Evolutionary conservation across 2,888 invertebrate species (phyloP).

Genomic region (Apamea monoglypha): DNA sequence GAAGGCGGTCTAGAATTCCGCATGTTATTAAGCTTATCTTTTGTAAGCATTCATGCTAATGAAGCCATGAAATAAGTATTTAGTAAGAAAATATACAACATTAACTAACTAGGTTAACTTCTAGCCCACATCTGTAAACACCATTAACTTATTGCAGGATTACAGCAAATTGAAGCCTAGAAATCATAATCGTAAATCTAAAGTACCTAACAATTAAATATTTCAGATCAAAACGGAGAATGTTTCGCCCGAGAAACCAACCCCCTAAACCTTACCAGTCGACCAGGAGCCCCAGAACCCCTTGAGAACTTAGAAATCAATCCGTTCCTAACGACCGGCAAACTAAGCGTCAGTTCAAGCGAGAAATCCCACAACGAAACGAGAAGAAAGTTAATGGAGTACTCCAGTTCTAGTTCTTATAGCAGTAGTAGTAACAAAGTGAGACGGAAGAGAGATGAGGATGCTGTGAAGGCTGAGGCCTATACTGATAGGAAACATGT

Average conservation of each 20-base stretch:
- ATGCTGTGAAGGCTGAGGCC: slow-evolving; percentile 93
- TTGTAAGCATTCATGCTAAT: too few species aligned
- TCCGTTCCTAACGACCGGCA: slow-evolving; percentile 81
- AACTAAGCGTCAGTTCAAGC: slow-evolving; percentile 80
- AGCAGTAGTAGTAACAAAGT: slow-evolving; percentile 80
- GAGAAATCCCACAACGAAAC: slow-evolving; percentile 82
- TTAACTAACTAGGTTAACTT: too few species aligned
- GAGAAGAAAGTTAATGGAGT: slow-evolving; percentile 73
- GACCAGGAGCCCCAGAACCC: slow-evolving; percentile 85
- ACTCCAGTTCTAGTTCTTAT: slow-evolving; percentile 71
- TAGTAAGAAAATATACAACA: too few species aligned
- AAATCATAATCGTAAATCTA: too few species aligned
- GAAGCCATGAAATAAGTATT: too few species aligned
- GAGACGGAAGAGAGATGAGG: slow-evolving; percentile 92
- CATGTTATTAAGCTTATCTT: too few species aligned
- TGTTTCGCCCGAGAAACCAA: slow-evolving; percentile 92
- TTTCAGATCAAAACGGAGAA: slow-evolving; percentile 91
- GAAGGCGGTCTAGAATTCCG: too few species aligned
- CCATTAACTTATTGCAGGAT: too few species aligned
- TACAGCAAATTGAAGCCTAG: too few species aligned
- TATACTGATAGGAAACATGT: slow-evolving; percentile 92
- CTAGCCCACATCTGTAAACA: too few species aligned
- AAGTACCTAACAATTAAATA: not conserved
- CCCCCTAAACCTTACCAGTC: slow-evolving; percentile 90
- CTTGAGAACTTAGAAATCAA: slow-evolving; percentile 89